A percentile compares a stretch with the other conserved stretches of the same genome.
These are phyloP conservation scores for Hipparchia sbordonii DNA, from an alignment of 2,888 invertebrate species.

Conservation along the genomic window DNA sequence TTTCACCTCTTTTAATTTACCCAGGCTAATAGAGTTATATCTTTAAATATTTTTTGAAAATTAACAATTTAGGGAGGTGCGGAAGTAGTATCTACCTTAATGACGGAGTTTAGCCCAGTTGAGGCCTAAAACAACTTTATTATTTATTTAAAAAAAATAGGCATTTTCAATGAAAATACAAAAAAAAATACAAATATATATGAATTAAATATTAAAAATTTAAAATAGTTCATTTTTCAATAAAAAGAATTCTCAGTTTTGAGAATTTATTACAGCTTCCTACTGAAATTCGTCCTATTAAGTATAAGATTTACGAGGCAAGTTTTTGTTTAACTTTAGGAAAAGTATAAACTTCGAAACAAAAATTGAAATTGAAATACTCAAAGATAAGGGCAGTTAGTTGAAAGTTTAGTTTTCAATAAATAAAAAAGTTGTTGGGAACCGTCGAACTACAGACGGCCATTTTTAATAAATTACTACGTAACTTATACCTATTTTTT, in stretches of 20 bases:
- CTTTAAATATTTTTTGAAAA: no score
- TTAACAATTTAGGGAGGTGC: no score
- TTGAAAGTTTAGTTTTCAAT: neutral
- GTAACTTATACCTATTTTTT: no score
- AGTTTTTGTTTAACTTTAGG: slow-evolving; percentile 4
- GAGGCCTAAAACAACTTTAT: no score
- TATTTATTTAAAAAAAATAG: no score
- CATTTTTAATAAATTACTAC: neutral
- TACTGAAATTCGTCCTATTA: neutral
- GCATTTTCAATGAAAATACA: no score
- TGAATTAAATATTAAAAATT: no score
- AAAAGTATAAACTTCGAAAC: neutral
- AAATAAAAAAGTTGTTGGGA: neutral
- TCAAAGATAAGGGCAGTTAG: neutral
- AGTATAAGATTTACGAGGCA: slow-evolving; percentile 6
- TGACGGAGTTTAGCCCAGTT: no score
- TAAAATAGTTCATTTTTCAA: neutral
- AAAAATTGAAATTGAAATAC: neutral
- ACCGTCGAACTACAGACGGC: neutral
- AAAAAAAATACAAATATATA: no score
- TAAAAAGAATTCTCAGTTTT: neutral
- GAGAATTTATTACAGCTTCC: neutral
- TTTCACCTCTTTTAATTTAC: no score
- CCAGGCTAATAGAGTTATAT: no score
- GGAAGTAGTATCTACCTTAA: no score